Evolutionary conservation across 2,113 vertebrate genomes (phyloP).

Genomic region (Chascanopsetta lugubris): DNA sequence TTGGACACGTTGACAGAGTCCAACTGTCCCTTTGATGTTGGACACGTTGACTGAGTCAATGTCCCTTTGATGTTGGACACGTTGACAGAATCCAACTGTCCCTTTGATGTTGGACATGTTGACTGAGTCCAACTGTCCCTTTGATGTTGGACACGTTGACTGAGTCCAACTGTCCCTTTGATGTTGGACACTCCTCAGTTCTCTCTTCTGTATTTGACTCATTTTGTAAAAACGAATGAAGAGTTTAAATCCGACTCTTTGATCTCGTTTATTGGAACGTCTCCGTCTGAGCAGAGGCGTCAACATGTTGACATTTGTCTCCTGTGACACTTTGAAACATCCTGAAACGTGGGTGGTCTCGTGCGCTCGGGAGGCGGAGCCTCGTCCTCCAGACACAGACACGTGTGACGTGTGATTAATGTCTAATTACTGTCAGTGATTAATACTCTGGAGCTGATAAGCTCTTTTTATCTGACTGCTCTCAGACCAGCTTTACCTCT

Average conservation of each 20-base stretch:
- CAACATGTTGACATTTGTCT: constrained; percentile 54
- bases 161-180: too few relatives aligned
- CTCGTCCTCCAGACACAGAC: constrained; percentile 62
- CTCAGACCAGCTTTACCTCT: constrained; percentile 75
- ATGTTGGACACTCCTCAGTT: too few relatives aligned
- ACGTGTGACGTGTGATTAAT: constrained; percentile 81
- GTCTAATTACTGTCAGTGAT: constrained; percentile 82
- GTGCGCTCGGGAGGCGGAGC: constrained; percentile 57
- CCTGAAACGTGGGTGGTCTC: constrained; percentile 32
- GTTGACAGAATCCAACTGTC: too few relatives aligned
- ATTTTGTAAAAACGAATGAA: constrained; percentile 19
- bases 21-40: too few relatives aligned
- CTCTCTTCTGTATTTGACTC: too few relatives aligned
- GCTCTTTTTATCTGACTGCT: constrained; percentile 79
- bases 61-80: too few relatives aligned
- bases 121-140: too few relatives aligned
- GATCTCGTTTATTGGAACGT: constrained; percentile 42
- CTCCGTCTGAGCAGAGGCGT: constrained; percentile 41
- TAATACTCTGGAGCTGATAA: constrained; percentile 80
- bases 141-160: too few relatives aligned
- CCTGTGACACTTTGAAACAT: constrained; percentile 40
- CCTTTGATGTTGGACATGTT: too few relatives aligned
- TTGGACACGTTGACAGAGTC: too few relatives aligned
- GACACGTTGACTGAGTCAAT: too few relatives aligned
- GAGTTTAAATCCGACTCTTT: too few relatives aligned